Evolutionary conservation across 2,797 vertebrate species (phyloP).

Genomic region (Crocodylus rhombifer): DNA sequence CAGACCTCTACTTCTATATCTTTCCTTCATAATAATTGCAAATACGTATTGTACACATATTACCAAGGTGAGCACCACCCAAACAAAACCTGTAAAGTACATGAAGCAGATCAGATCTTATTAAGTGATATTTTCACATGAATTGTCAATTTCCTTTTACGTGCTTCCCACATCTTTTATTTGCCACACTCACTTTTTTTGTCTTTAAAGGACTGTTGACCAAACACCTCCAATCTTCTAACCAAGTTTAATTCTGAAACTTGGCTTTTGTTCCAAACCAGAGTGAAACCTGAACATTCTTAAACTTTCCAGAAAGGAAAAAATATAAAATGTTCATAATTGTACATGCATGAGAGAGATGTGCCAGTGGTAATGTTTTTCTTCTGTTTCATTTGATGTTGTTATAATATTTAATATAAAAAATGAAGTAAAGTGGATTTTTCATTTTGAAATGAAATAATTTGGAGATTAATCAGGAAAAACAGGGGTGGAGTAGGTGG

Average conservation of each 20-base stretch:
- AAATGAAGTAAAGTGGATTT: accelerated
- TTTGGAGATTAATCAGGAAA: no score
- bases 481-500: no score
- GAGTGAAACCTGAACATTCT: neutral
- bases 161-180: neutral
- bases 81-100: accelerated
- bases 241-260: neutral
- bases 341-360: neutral
- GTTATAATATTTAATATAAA: neutral
- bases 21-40: neutral
- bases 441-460: no score
- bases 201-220: neutral
- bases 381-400: neutral
- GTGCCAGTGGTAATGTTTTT: neutral
- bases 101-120: neutral
- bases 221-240: neutral
- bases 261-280: accelerated
- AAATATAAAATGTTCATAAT: neutral
- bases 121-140: neutral
- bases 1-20: neutral
- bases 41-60: neutral
- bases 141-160: neutral
- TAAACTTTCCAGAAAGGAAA: neutral
- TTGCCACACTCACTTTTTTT: neutral
- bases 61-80: neutral